Base-by-base conservation (phyloP, 2,113 vertebrate genomes). In the Archilochus colubris region DNA sequence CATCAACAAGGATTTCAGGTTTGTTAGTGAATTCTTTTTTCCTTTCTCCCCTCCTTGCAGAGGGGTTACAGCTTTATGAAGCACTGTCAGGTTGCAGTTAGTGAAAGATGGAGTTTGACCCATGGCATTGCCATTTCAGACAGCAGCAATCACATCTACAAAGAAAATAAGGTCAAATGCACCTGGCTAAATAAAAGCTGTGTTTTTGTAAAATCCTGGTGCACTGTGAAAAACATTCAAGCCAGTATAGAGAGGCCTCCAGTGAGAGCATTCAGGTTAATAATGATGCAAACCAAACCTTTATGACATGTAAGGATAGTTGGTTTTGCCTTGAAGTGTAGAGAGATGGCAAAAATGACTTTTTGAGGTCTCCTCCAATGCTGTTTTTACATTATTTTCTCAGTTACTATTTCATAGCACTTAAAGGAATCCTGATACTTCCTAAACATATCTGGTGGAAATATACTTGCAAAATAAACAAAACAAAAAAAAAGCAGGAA, bases 401-500 rank as follows among this genome's bases (percentile, higher is more conserved):
- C 82, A 81, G 33, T 74, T 90, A 63, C 33, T 38, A 19, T 31
- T 33, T 80, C 70, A 36, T 16, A 51, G 51, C 61, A 81, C 55
- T 86, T 63, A 67, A 8, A 64, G 53, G 21, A 48, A 74, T 48
- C 53, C 33, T 9, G 31, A 20, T 67, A 50, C 46, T 8, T 64
- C 46, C 85, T 90, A 81, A 86, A 93, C 93, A 89, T 36, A 63
- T 70, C 80, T 31, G 46, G 19, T 79, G 20, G 50, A 73, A 68
- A 64, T 43, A n/a, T 46, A 82, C 9, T 74, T 33, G 61, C 7
- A 6, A 87, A 51, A 67, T 59, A 91, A 43, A 57, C 31, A 57
- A 62, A 46, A 40, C 38, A 6, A 50, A 68, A 46, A 46, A 55
- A 50, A 21, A 9, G n/a, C 28, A 59, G 25, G 18, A 36, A 57